Base-by-base conservation (phyloP, 2,888 invertebrate genomes). In the Drosophila mercatorum region DNA sequence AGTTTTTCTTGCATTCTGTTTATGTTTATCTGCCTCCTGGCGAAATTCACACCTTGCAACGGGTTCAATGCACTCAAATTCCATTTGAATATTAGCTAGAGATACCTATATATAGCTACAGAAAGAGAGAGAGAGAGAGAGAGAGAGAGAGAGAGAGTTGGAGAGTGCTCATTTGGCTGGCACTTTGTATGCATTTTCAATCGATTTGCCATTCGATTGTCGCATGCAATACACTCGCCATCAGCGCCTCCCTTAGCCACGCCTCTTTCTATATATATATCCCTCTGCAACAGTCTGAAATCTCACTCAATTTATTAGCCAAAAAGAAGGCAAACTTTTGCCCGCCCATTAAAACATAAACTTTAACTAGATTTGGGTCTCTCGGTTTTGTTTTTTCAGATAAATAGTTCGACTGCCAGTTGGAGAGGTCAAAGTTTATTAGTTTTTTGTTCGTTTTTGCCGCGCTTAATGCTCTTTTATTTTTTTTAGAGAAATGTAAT, bases 1-100 rank as follows among this genome's bases (percentile, higher is more conserved):
- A 78, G 65, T 75, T 78, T 68, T 51, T 51, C 51, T 22, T 36
- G 17, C 62, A 26, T 57, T 67, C 53, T 81, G 81, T 75, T 81
- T 83, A 75, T 83, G 77, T 86, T 86, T 86, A 75, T 83, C 47
- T 41, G 40, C 65, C 64, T 71, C 81, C 84, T 74, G 74, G 70
- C 74, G 40, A 71, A 68, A 74, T 75, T 82, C 83, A 78, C 85
- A 84, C 79, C 79, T 78, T 61, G 41, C 58, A 62, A 59, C 49
- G 53, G 17, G 86, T 88, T 86, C 86, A 88, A 82, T 77, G 86
- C 46, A 68, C 86, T 47, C 56, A 47, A 82, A 80, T 77, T 78
- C 64, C 75, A 78, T 85, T 83, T 75, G 63, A 78, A 81, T 88
- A 85, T 83, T 75, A 76, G 85, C 70, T 64, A 59, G 46, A 56